phyloP scores from a whole-genome alignment of 2,797 vertebrate genomes.

The Poeciliopsis paucimaculata region DNA sequence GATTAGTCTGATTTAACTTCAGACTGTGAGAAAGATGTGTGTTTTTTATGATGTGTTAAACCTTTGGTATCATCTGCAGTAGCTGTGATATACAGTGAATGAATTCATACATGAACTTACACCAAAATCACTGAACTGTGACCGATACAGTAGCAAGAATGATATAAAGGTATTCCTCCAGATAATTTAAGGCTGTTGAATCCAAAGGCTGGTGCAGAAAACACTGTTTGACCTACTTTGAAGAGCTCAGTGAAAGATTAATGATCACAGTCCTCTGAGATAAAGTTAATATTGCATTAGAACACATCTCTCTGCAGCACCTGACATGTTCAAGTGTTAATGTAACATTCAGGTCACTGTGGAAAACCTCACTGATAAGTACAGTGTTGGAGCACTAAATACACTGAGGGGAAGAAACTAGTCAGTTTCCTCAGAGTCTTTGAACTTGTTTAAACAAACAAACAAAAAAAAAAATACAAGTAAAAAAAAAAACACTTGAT shows the following conservation, averaged over 20 bases:
- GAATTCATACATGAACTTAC: not conserved
- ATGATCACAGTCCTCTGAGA: constrained; percentile 9
- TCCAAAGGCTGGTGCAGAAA: not conserved
- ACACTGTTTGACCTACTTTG: not conserved
- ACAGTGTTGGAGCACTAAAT: not conserved
- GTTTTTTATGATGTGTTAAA: no score
- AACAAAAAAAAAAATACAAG: no score
- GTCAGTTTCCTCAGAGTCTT: not conserved
- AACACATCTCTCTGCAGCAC: not conserved
- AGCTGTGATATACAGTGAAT: not conserved
- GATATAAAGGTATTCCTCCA: not conserved
- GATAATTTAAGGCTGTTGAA: not conserved
- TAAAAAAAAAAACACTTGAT: not conserved
- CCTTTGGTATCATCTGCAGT: not conserved
- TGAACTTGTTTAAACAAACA: not conserved
- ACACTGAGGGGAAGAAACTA: not conserved
- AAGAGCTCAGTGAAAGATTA: constrained; percentile 25
- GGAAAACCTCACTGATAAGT: not conserved
- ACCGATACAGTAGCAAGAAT: not conserved
- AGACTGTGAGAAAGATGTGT: not conserved
- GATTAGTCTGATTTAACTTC: not conserved
- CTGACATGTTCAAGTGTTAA: constrained; percentile 3
- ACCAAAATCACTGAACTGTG: not conserved
- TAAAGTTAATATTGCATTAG: not conserved
- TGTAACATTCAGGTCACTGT: constrained; percentile 1